A percentile compares a stretch with the other conserved stretches of the same genome.
Evolutionary conservation across 2,797 vertebrate genomes (phyloP).

Genomic region (Sebastes itinus): DNA sequence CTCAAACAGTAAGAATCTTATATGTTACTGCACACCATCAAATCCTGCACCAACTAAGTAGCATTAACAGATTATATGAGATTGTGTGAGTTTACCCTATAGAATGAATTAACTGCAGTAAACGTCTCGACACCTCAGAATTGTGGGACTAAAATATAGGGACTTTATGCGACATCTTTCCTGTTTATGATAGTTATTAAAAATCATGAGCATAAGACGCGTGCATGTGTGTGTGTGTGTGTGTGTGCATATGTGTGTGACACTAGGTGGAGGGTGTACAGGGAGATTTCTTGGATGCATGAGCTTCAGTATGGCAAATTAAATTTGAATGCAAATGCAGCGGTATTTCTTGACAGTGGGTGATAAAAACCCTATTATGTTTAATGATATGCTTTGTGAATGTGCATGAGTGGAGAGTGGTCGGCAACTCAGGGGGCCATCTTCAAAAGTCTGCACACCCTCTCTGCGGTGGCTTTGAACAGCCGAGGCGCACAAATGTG

Average conservation of each 20-base stretch:
- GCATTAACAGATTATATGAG: conserved; percentile 17
- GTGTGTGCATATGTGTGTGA: conserved; percentile 14
- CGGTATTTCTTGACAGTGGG: conserved; percentile 84
- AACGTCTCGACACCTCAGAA: conserved; percentile 31
- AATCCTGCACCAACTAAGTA: conserved; percentile 7
- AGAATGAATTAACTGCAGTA: conserved; percentile 34
- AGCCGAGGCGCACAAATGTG: conserved; percentile 12
- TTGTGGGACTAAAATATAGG: conserved; percentile 44
- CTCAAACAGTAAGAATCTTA: not conserved
- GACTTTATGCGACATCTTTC: conserved; percentile 56
- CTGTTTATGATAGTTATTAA: conserved; percentile 65
- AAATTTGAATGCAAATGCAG: conserved; percentile 88
- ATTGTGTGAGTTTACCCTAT: conserved; percentile 24
- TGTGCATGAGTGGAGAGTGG: conserved; percentile 82
- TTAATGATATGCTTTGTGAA: conserved; percentile 89
- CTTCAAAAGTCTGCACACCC: conserved; percentile 60
- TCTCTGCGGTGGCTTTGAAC: conserved; percentile 46
- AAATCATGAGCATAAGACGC: conserved; percentile 54
- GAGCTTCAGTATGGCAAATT: conserved; percentile 84
- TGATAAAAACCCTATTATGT: conserved; percentile 89
- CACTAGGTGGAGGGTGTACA: conserved; percentile 59
- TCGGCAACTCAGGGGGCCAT: conserved; percentile 74
- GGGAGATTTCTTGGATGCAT: conserved; percentile 83
- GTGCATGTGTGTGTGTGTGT: conserved; percentile 12
- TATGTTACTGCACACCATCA: not conserved